Evolutionary conservation across 2,797 vertebrate genomes (phyloP).

Genomic region (Onychomys arenicola): DNA sequence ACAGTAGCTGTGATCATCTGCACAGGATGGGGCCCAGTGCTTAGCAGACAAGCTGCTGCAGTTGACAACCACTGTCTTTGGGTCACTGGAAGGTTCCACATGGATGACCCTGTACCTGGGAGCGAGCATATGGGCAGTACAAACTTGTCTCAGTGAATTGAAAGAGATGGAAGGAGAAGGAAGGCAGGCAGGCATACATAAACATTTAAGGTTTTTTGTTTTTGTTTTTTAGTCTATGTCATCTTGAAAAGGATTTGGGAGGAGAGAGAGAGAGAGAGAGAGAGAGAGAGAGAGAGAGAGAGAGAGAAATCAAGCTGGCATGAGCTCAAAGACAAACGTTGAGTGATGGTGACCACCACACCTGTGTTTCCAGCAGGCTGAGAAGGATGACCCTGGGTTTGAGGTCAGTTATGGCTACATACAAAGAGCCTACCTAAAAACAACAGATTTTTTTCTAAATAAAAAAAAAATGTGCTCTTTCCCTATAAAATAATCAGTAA

Average conservation of each 20-base stretch:
- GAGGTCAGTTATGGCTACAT: neutral
- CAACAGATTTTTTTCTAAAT: neutral
- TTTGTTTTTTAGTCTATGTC: neutral
- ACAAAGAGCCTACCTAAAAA: neutral
- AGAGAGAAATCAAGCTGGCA: neutral
- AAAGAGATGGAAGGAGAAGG: neutral
- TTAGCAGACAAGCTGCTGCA: neutral
- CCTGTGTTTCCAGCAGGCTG: neutral
- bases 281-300: too few relatives aligned
- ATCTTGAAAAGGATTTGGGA: slow-evolving; percentile 42
- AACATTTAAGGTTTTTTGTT: slow-evolving; percentile 1
- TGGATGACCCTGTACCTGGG: neutral
- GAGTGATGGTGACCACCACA: neutral
- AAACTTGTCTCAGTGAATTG: neutral
- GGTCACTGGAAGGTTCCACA: neutral
- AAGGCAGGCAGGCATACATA: neutral
- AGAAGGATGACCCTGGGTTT: neutral
- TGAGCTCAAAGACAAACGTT: neutral
- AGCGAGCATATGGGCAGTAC: neutral
- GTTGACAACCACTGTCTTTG: neutral
- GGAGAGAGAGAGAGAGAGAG: neutral
- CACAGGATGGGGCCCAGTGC: neutral
- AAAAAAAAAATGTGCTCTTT: neutral
- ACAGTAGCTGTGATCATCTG: neutral
- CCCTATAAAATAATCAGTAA: slow-evolving; percentile 41